Conservation (phyloP, 2,113 vertebrate species). For the Plestiodon gilberti region DNA sequence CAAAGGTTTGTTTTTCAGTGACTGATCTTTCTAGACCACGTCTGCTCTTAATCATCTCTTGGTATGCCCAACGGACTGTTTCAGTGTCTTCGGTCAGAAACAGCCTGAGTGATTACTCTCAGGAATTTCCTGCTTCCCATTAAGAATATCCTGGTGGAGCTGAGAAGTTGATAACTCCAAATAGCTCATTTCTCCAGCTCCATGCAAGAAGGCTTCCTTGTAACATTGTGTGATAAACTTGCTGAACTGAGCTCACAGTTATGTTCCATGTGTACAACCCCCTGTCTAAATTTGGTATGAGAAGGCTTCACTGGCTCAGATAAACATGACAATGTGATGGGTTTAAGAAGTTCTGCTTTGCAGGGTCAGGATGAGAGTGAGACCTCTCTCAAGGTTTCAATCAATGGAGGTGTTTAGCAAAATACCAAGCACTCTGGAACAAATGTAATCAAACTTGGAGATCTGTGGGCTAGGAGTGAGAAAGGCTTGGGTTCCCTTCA, state of each 20-base stretch:
- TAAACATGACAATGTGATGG: neutral
- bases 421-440: neutral
- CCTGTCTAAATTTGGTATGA: neutral
- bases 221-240: neutral
- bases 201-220: neutral
- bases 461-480: neutral
- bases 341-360: neutral
- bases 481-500: neutral
- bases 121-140: constrained; percentile 67
- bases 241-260: neutral
- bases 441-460: neutral
- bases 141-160: constrained; percentile 30
- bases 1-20: constrained; percentile 30
- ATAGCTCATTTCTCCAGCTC: constrained; percentile 2
- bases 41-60: constrained; percentile 62
- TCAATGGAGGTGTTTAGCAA: neutral
- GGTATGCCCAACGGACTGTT: constrained; percentile 44
- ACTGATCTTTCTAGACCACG: constrained; percentile 49
- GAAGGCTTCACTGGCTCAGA: neutral
- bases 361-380: neutral
- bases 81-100: constrained; percentile 62
- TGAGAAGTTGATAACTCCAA: constrained; percentile 7
- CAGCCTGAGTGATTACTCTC: constrained; percentile 47
- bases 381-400: neutral
- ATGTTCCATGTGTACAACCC: rapidly evolving